A percentile compares a stretch with the other conserved stretches of the same genome.
phyloP scores from a whole-genome alignment of 2,113 vertebrate species.

The Meles meles region DNA sequence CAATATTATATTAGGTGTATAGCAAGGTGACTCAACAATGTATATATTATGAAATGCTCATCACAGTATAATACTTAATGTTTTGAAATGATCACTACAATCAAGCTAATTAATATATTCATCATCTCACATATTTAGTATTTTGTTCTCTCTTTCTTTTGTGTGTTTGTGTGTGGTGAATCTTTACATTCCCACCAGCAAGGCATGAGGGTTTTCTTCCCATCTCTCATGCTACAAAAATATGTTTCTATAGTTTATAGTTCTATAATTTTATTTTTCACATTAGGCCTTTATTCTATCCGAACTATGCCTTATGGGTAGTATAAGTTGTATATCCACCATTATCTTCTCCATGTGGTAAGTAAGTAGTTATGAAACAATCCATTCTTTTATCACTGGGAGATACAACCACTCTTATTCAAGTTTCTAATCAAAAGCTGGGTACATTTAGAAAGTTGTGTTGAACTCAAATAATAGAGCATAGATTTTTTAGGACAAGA shows the following conservation, averaged over 20 bases:
- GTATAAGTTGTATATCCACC: not conserved
- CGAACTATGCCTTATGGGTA: not conserved
- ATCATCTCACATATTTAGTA: not conserved
- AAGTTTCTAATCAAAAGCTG: slow-evolving; percentile 65
- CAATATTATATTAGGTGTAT: not conserved
- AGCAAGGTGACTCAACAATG: not conserved
- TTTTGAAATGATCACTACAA: not conserved
- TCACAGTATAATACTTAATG: not conserved
- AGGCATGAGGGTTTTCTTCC: not conserved
- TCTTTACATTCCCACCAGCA: not conserved
- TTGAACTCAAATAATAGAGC: slow-evolving; percentile 74
- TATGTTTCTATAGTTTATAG: not conserved
- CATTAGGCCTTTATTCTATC: not conserved
- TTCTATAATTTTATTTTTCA: slow-evolving; percentile 6
- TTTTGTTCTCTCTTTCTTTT: not conserved
- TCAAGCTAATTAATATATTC: not conserved
- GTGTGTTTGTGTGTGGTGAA: not conserved
- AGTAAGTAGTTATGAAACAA: not conserved
- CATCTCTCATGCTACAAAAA: not conserved
- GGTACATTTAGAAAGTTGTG: slow-evolving; percentile 70
- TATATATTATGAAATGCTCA: not conserved
- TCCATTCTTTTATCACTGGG: not conserved
- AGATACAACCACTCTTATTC: slow-evolving; percentile 48
- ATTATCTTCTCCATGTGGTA: not conserved
- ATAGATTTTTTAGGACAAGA: slow-evolving; percentile 75